Conservation (phyloP, 2,888 invertebrate species). For the Pseudococcus jackbeardsleyi region DNA sequence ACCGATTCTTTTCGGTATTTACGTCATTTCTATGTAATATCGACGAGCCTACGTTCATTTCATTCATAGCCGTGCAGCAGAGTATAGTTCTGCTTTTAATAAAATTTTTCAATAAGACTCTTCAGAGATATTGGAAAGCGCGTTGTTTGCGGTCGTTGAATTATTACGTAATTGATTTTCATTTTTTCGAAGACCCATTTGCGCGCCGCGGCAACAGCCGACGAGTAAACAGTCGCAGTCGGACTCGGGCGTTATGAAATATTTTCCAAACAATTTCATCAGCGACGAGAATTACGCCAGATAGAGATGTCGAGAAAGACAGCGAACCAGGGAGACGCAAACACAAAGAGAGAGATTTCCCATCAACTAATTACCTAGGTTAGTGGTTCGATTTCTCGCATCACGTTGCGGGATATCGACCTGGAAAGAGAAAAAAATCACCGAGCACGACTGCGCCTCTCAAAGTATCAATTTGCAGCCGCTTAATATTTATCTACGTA, state of each 20-base stretch:
- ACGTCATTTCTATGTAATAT: not conserved
- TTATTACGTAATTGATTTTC: conserved; percentile 24
- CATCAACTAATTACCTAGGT: conserved; percentile 28
- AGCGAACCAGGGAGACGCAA: not conserved
- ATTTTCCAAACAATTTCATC: conserved; percentile 28
- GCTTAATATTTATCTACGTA: conserved; percentile 9
- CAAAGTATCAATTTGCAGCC: conserved; percentile 28
- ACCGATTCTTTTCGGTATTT: conserved; percentile 1
- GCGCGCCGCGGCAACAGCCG: not conserved
- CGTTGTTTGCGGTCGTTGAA: not conserved
- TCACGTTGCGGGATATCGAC: conserved; percentile 32
- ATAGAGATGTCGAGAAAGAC: not conserved
- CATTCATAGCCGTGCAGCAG: not conserved
- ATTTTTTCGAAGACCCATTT: not conserved
- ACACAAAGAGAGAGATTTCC: not conserved
- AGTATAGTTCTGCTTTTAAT: not conserved
- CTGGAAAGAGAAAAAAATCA: conserved; percentile 27
- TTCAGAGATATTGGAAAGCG: not conserved
- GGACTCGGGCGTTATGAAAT: not conserved
- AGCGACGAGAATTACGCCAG: not conserved
- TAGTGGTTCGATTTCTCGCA: conserved; percentile 28
- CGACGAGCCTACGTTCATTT: not conserved
- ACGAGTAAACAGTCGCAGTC: conserved; percentile 31
- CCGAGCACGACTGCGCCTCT: conserved; percentile 28
- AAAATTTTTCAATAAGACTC: conserved; percentile 22